Evolutionary conservation across 1,140 invertebrate genomes (phyloP), one percentile per base, ranked within the genome.

Genomic region (Drosophila pectinifera): DNA sequence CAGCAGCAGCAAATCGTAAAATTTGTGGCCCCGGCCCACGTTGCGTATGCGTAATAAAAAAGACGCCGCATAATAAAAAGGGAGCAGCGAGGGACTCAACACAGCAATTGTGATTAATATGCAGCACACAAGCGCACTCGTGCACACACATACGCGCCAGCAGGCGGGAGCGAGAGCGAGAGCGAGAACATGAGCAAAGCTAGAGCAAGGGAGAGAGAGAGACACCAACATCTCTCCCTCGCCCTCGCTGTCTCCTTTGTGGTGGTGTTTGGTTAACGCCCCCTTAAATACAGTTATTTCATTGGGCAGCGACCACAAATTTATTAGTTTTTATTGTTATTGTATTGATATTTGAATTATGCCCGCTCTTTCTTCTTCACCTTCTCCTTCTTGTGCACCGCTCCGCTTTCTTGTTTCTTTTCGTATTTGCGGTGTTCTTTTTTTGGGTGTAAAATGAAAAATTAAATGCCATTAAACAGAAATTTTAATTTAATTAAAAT

Each of bases 251-350:
- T 43, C 31, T 84, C 58, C 57, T 62, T 64, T 78, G 73, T 73
- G 73, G 75, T 91, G 79, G 88, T 91, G 88, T 91, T 92, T 92
- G 77, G 80, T 78, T 78, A 78, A 92, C 91, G 91, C 91, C 91
- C 89, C 77, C 78, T 92, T 92, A 91, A 92, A 92, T 91, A 92
- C 91, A 91, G 89, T 92, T 91, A 92, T 92, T 92, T 92, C 83
- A 92, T 92, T 92, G 91, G 89, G 74, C 76, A 78, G 86, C 83
- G 73, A 90, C 78, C 84, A 90, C 88, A 89, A 90, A 88, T 91
- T 90, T 88, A 86, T 90, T 90, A 85, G 78, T 82, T 86, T 80
- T 86, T 77, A 81, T 80, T 90, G 75, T 82, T 90, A 86, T 90
- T 84, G 72, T 78, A 91, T 86, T 90, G 79, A 90, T 89, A 72